Percentiles rank a stretch among this genome's conserved stretches.
Conservation (phyloP, 2,113 vertebrate genomes). For the Aplodontia rufa region DNA sequence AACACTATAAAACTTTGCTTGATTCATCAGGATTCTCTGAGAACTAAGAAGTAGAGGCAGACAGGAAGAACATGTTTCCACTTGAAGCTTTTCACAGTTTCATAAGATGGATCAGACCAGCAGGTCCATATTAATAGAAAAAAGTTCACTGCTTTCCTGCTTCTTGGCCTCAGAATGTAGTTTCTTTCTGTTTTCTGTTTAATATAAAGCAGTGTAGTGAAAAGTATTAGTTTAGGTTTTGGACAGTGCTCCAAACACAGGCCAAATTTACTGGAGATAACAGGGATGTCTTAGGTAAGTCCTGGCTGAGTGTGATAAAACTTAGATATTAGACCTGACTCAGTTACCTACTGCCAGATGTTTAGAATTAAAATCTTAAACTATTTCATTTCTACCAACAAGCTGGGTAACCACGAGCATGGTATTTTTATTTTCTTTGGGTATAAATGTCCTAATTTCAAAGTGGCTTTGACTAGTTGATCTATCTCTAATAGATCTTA, state of each 20-base stretch:
- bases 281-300: background rate
- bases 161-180: background rate
- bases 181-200: background rate
- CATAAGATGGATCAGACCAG: background rate
- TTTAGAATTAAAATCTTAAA: background rate
- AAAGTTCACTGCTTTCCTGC: background rate
- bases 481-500: background rate
- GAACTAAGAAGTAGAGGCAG: background rate
- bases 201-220: background rate
- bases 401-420: background rate
- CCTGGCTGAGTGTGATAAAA: background rate
- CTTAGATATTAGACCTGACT: background rate
- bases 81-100: background rate
- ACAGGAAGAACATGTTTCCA: background rate
- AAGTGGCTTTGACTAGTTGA: background rate
- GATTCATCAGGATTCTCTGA: background rate
- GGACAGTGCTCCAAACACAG: background rate
- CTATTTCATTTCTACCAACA: background rate
- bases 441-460: background rate
- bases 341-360: background rate
- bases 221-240: constrained; percentile 15
- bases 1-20: background rate
- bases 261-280: background rate
- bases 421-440: background rate
- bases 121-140: background rate